These are phyloP conservation scores for Ladona fulva DNA, from an alignment of 1,140 invertebrate genomes.

Conservation along the genomic window DNA sequence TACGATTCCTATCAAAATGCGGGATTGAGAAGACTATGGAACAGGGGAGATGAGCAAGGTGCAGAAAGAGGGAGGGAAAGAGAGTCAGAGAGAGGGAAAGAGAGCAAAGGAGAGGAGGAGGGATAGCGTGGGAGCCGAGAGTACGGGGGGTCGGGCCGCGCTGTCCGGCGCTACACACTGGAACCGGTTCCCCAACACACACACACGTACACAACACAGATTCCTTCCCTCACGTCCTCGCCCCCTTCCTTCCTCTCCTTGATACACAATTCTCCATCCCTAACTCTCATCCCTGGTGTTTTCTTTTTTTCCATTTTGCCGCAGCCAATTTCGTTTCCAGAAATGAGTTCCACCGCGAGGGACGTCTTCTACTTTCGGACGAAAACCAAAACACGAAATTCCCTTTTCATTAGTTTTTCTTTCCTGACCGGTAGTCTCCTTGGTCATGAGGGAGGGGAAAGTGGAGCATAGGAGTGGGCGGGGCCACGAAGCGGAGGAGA, in stretches of 20 bases:
- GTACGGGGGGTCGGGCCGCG: too few species aligned
- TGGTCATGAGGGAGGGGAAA: neutral
- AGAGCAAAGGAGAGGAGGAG: too few species aligned
- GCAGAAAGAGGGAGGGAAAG: too few species aligned
- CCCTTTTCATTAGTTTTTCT: neutral
- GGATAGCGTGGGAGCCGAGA: too few species aligned
- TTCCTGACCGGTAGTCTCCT: neutral
- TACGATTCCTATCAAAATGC: too few species aligned
- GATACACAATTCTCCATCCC: neutral
- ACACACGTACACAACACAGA: neutral
- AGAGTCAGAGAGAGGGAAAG: too few species aligned
- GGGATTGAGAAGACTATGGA: too few species aligned
- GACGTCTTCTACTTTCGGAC: neutral
- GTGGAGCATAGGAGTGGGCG: neutral
- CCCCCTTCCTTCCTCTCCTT: neutral
- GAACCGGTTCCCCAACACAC: too few species aligned
- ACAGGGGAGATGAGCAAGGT: too few species aligned
- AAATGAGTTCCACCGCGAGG: constrained; percentile 2
- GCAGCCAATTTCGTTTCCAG: neutral
- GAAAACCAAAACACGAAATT: constrained; percentile 1
- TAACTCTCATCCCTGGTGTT: neutral
- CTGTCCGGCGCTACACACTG: too few species aligned
- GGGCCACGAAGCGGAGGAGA: neutral
- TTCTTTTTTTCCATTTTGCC: constrained; percentile 7
- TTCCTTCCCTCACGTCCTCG: neutral